Base-by-base conservation (phyloP, 1,140 invertebrate species). In the Episyrphus balteatus region DNA sequence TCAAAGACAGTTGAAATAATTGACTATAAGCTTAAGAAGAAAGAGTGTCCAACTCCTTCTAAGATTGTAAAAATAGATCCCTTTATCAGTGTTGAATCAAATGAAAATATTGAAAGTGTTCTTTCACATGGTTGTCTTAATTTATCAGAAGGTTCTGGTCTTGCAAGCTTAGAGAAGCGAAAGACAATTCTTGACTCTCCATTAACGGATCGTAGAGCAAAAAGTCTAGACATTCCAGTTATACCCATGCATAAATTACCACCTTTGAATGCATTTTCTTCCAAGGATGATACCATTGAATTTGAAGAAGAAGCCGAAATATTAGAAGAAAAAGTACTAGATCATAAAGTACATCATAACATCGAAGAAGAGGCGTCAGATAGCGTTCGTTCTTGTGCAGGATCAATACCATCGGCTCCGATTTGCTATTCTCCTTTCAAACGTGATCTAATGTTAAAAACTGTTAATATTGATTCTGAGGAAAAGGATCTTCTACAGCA, bases 251-350 rank as follows among this genome's bases (percentile, higher is more conserved):
- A 84, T 65, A 74, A 78, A 55, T 67, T 88, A 45, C 86, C 86
- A 19, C 81, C 83, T n/a, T 79, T 84, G 57, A 87, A 87, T 67
- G 83, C 86, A 0, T 88, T 89, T 69, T 88, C 86, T 1, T 87
- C 84, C 46, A 88, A 88, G 67, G 87, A 90, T 67, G 86, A 90
- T 60, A 90, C 86, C 0, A 77, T 90, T 1, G 82, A 79, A 47
- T 73, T 73, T 33, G 80, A 82, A 51, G 76, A 83, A 59, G 74
- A 79, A 58, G 79, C 81, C 14, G 74, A 78, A 47, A 75, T 78
- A 47, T 73, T 81, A 18, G 75, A 75, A 59, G 73, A 79, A 53
- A 78, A 77, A 51, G 61, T 73, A 0, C 53, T 77, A 21, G 53
- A 57, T 39, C 53, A 54, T 0, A 44, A 51, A 2, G 36, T 30